These are phyloP conservation scores for Catocala nupta DNA, from an alignment of 2,888 invertebrate species.

Conservation along the genomic window DNA sequence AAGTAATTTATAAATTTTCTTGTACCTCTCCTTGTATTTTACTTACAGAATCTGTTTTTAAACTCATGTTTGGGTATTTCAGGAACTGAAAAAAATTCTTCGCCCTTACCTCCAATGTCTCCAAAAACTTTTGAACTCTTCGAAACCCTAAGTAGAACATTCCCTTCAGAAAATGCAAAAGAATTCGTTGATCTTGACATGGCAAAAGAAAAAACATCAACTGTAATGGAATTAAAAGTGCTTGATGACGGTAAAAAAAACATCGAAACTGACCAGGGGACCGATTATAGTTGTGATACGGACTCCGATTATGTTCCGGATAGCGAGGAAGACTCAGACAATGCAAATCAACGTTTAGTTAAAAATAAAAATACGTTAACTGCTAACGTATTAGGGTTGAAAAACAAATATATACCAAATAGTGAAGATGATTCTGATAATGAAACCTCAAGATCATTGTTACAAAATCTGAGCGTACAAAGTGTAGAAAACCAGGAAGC, in stretches of 20 bases:
- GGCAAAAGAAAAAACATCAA: not conserved
- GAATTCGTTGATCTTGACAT: constrained; percentile 10
- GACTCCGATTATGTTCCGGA: not conserved
- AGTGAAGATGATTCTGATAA: constrained; percentile 13
- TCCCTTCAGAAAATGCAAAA: constrained; percentile 4
- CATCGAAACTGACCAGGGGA: not conserved
- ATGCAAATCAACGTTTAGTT: constrained; percentile 3
- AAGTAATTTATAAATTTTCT: constrained; percentile 7
- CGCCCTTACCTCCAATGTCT: no score
- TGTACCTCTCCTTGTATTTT: not conserved
- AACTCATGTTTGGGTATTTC: no score
- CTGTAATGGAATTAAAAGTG: constrained; percentile 1
- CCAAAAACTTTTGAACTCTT: no score
- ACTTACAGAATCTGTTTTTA: constrained; percentile 3
- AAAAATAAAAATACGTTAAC: constrained; percentile 8
- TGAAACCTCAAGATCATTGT: not conserved
- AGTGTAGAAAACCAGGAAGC: constrained; percentile 14
- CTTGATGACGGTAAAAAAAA: constrained; percentile 2
- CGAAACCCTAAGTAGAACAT: no score
- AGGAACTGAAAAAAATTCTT: no score
- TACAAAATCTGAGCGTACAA: not conserved
- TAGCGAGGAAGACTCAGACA: not conserved
- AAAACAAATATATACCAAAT: constrained; percentile 7
- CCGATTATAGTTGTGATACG: not conserved
- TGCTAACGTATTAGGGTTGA: constrained; percentile 10